Base-by-base conservation (phyloP, 35 echinoderm and acorn worm genomes). In the Patiria miniata region DNA sequence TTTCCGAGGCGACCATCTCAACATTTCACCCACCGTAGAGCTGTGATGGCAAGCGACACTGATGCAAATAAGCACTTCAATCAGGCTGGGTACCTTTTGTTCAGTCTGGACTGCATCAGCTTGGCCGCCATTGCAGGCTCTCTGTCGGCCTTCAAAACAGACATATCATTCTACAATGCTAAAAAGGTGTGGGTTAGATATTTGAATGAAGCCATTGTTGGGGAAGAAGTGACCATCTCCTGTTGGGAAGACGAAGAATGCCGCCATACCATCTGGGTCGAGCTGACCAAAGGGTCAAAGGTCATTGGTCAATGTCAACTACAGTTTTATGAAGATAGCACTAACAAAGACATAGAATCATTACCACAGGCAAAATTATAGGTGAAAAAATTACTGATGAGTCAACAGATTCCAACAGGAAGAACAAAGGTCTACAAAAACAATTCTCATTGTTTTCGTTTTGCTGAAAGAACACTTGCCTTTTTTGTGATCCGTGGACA, bases 211-310 rank as follows among this genome's bases (percentile, higher is more conserved):
- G 80, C 44, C 12, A 30, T 52, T 39, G 42, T 52, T 1, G 44
- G 80, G 16, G 80, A 82, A 1, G 44, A 51, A 22, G 12, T 82
- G 6, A 16, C 14, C 14, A 82, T 30, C 51, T 26, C 80, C 30
- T 82, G 80, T 32, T 82, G 80, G 80, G 80, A 82, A 51, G 40
- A 82, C 52, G 39, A 21, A 8, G 0, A 82, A 9, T 22, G 51
- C 33, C 22, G 39, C 80, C 19, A 30, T 82, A 19, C 26, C 30
- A 44, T 82, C 5, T 82, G 80, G 28, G 40, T 82, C 19, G 51
- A 44, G 52, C 18, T 82, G 19, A 52, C 80, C 6, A 82, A 82
- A 44, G 80, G 80, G 10, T 82, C 80, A 82, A 21, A 82, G 80
- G 80, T 82, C 32, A 52, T 52, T 28, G 39, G 80, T 21, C 80